Evolutionary conservation across 2,888 invertebrate genomes (phyloP), one percentile per base, ranked within the genome.

Genomic region (Oscheius onirici): DNA sequence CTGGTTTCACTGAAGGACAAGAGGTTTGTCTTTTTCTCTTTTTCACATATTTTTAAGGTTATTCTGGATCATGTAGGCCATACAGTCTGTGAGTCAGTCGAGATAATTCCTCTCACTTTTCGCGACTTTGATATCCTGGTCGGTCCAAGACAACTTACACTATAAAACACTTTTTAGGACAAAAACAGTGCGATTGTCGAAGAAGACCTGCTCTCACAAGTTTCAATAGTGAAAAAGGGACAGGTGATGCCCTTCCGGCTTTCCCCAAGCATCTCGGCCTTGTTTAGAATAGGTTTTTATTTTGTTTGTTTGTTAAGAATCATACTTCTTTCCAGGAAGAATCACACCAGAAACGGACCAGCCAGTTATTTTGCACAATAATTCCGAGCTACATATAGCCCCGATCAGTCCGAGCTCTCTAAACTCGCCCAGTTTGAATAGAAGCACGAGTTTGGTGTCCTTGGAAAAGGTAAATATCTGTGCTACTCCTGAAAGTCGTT

Each of bases 201-300:
- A 73, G 76, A 76, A 40, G 69, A 75, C 17, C 78, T 85, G 51
- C 72, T 85, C 24, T 58, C 81, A 46, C 85, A 85, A 77, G 71
- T 84, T n/a, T 72, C 84, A 5, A 55, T 85, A n/a, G 77, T 85
- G 11, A 73, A 72, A 41, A 69, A 70, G 43, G 81, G 78, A 65
- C 80, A 81, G 79, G 65, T 76, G 26, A 73, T 85, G 44, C 78
- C 84, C 1, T 77, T 83, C 44, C 82, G 76, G 66, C 41, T 84
- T 8, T 75, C 78, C 11, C 61, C 75, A 1, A 78, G 79, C 17
- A 69, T 84, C 28, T 51, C 77, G 24, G 81, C 79, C 17, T 69
- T 73, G 24, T 76, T 83, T 57, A 49, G 74, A 69, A 77, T 83
- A 72, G 76, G 83, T 83, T 40, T 66, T 1, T 3, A 20, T 52